Conservation (phyloP, 1,140 invertebrate genomes). For the Rhagoletis zephyria region DNA sequence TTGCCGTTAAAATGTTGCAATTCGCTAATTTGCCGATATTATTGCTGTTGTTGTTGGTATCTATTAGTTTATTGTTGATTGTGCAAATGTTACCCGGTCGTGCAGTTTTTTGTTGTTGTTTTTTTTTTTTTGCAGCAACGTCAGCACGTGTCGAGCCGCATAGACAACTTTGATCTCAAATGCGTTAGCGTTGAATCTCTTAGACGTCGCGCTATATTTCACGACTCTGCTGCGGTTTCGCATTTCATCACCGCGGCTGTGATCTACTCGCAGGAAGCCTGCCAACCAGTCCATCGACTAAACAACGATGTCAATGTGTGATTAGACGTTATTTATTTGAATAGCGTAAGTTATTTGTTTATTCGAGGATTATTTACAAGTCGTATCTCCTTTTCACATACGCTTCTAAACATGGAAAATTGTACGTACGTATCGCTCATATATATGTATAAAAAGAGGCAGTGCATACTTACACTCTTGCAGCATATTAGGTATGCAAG, state of each 20-base stretch:
- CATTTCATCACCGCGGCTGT: conserved; percentile 14
- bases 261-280: background rate
- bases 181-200: background rate
- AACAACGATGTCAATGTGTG: conserved; percentile 34
- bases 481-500: too few relatives aligned
- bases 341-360: conserved; percentile 52
- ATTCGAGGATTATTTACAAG: conserved; percentile 37
- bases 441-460: too few relatives aligned
- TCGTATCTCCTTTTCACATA: conserved; percentile 2
- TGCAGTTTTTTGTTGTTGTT: background rate
- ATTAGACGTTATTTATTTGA: conserved; percentile 35
- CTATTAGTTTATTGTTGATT: background rate
- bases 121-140: background rate
- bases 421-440: too few relatives aligned
- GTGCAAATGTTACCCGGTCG: too few relatives aligned
- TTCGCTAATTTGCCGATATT: background rate
- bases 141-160: background rate
- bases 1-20: conserved; percentile 26
- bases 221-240: background rate
- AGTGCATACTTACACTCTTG: too few relatives aligned
- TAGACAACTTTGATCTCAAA: conserved; percentile 25
- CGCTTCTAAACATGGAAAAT: background rate
- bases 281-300: background rate
- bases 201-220: background rate
- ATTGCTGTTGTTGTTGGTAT: background rate